These are phyloP conservation scores for Phyllotreta striolata DNA, from an alignment of 2,888 invertebrate species.

Conservation along the genomic window DNA sequence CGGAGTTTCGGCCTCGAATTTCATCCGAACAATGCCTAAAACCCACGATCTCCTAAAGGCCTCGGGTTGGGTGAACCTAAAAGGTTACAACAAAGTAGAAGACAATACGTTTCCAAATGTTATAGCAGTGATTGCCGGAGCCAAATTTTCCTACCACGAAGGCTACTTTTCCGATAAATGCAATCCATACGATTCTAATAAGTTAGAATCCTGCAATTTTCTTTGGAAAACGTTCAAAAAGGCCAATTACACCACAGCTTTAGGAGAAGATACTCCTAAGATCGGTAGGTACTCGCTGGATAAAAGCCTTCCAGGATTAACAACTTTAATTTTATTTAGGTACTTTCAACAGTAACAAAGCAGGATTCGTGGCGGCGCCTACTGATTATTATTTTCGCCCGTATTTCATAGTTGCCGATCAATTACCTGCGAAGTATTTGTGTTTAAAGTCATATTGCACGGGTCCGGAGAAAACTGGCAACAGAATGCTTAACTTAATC, in stretches of 20 bases:
- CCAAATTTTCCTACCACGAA: conserved; percentile 49
- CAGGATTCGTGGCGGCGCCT: conserved; percentile 75
- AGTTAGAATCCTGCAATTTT: conserved; percentile 74
- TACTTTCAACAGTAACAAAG: conserved; percentile 77
- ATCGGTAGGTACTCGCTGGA: conserved; percentile 23
- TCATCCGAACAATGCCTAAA: conserved; percentile 76
- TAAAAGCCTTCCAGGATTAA: neutral
- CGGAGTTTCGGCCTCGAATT: conserved; percentile 81
- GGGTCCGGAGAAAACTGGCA: conserved; percentile 70
- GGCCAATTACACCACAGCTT: conserved; percentile 78
- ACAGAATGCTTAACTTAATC: conserved; percentile 74
- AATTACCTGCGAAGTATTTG: conserved; percentile 61
- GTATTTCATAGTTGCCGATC: conserved; percentile 73
- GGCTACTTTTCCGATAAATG: conserved; percentile 55
- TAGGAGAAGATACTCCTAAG: conserved; percentile 71
- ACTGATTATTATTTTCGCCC: conserved; percentile 84
- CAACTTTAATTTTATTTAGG: conserved; percentile 54
- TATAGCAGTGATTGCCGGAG: conserved; percentile 81
- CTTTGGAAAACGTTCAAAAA: conserved; percentile 80
- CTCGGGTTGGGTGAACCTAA: conserved; percentile 56
- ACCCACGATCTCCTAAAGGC: conserved; percentile 73
- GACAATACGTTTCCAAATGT: conserved; percentile 93
- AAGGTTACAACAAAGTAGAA: conserved; percentile 70
- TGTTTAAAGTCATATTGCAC: conserved; percentile 62
- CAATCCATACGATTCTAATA: conserved; percentile 62